Evolutionary conservation across 2,797 vertebrate species (phyloP).

Genomic region (Gadopsis marmoratus): DNA sequence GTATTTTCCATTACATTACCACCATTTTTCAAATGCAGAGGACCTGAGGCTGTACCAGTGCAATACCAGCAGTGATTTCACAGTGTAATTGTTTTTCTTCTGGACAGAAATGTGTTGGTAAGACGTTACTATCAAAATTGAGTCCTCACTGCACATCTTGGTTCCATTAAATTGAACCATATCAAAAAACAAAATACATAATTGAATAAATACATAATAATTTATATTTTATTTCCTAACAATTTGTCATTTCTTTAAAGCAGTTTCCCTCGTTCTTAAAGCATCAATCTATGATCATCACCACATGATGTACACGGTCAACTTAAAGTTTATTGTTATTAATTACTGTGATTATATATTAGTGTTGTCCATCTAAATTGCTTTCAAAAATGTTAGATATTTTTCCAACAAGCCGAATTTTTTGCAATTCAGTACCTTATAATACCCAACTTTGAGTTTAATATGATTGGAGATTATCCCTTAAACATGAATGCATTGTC

Average conservation of each 20-base stretch:
- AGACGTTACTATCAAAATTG: not conserved
- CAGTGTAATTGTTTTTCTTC: slow-evolving; percentile 11
- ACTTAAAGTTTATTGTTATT: not conserved
- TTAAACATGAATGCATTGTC: not conserved
- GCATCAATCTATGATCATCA: not conserved
- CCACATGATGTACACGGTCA: too few relatives aligned
- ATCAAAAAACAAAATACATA: not conserved
- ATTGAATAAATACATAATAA: not conserved
- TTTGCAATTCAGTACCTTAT: not conserved
- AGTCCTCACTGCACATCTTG: not conserved
- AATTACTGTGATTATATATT: too few relatives aligned
- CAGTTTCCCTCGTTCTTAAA: not conserved
- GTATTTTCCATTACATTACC: slow-evolving; percentile 5
- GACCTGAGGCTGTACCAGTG: not conserved
- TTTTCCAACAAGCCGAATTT: not conserved
- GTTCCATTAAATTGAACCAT: not conserved
- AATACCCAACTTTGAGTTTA: not conserved
- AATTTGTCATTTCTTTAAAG: not conserved
- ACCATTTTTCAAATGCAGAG: slow-evolving; percentile 8
- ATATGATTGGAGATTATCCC: not conserved
- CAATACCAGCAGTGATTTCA: slow-evolving; percentile 22
- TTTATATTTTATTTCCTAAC: not conserved
- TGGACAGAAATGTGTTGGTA: not conserved
- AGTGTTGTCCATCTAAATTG: not conserved
- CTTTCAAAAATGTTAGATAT: not conserved